Percentiles rank a stretch among this genome's conserved stretches.
phyloP scores from a whole-genome alignment of 1,140 invertebrate species.

The Calephelis nemesis region DNA sequence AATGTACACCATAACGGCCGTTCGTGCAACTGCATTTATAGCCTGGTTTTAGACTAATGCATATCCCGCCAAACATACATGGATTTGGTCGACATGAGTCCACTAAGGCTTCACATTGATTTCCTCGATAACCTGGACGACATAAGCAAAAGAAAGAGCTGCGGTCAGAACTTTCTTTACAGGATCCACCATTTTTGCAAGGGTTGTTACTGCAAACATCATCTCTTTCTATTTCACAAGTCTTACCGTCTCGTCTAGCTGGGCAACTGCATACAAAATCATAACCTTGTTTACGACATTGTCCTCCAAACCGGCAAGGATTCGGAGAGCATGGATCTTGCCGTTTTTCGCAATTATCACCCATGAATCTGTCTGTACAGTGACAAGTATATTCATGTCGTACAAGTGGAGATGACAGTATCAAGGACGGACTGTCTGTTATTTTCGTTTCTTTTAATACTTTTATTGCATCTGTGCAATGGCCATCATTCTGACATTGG shows the following conservation, averaged over 20 bases:
- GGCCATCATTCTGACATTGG: slow-evolving; percentile 87
- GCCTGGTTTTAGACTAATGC: slow-evolving; percentile 89
- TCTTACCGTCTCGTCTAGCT: slow-evolving; percentile 86
- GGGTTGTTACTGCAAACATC: slow-evolving; percentile 91
- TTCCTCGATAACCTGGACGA: slow-evolving; percentile 92
- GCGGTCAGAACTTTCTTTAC: slow-evolving; percentile 90
- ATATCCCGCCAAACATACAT: slow-evolving; percentile 91
- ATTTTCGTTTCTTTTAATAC: slow-evolving; percentile 85
- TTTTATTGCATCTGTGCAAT: slow-evolving; percentile 86
- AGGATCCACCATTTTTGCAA: slow-evolving; percentile 93
- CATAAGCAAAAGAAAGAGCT: slow-evolving; percentile 94
- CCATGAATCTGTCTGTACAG: slow-evolving; percentile 89
- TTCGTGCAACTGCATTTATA: slow-evolving; percentile 93
- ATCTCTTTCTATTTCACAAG: slow-evolving; percentile 91
- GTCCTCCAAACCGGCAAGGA: slow-evolving; percentile 90
- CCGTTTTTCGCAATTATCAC: slow-evolving; percentile 88
- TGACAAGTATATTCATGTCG: slow-evolving; percentile 88
- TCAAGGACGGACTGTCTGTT: slow-evolving; percentile 87
- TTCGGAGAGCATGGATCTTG: slow-evolving; percentile 95
- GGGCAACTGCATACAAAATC: slow-evolving; percentile 92
- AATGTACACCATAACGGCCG: slow-evolving; percentile 93
- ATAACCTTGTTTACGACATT: slow-evolving; percentile 89
- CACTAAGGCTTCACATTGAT: slow-evolving; percentile 90
- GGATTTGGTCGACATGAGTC: slow-evolving; percentile 95
- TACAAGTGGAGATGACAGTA: slow-evolving; percentile 90